phyloP scores from a whole-genome alignment of 1,140 invertebrate genomes.

The Drosophila dunni region DNA sequence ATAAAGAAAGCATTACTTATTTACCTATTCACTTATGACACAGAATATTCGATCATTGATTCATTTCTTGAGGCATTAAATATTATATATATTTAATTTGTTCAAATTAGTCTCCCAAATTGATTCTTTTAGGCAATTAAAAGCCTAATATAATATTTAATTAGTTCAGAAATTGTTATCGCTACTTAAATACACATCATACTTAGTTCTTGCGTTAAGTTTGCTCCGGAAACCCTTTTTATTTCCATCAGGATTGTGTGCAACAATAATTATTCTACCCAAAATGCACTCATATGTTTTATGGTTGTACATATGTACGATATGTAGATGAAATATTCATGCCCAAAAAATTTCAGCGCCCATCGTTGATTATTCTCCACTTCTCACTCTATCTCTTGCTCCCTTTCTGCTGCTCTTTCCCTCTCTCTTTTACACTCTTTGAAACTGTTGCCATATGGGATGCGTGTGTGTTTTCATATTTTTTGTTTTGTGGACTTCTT shows the following conservation, averaged over 20 bases:
- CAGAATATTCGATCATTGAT: too few species aligned
- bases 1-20: too few species aligned
- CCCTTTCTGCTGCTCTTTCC: not conserved
- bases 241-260: not conserved
- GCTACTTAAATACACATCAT: too few species aligned
- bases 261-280: not conserved
- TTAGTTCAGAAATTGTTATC: too few species aligned
- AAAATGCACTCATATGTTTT: not conserved
- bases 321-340: conserved; percentile 21
- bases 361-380: conserved; percentile 12
- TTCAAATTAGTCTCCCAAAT: too few species aligned
- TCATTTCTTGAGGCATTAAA: too few species aligned
- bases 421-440: not conserved
- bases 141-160: not conserved
- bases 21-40: too few species aligned
- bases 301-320: conserved; percentile 3
- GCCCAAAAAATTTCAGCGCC: conserved; percentile 16
- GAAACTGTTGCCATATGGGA: conserved; percentile 16
- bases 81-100: too few species aligned
- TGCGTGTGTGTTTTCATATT: conserved; percentile 62
- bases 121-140: too few species aligned
- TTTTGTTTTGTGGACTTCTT: conserved; percentile 42
- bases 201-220: not conserved
- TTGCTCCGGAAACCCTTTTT: not conserved
- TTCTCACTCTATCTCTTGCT: not conserved